A percentile compares a stretch with the other conserved stretches of the same genome.
phyloP scores from a whole-genome alignment of 2,888 invertebrate genomes.

The Enoplolaimus lenunculus region DNA sequence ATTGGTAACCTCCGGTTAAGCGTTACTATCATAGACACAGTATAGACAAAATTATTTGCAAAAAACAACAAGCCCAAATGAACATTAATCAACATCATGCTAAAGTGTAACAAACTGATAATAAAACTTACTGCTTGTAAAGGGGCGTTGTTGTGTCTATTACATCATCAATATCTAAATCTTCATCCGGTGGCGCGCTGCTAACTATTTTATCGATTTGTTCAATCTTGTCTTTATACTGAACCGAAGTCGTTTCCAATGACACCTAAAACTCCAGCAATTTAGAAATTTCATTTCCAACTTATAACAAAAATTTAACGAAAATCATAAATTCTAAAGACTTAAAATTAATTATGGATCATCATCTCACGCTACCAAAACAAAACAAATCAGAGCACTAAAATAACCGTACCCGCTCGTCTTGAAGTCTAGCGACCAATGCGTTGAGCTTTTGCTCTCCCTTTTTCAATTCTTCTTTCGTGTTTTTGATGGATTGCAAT shows the following conservation, averaged over 20 bases:
- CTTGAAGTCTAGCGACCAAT: conserved; percentile 32
- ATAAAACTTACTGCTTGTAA: conserved; percentile 75
- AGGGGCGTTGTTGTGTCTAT: conserved; percentile 88
- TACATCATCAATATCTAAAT: conserved; percentile 69
- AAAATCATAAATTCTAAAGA: no score
- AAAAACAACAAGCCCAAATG: not conserved
- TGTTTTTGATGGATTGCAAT: conserved; percentile 68
- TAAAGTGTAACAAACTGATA: no score
- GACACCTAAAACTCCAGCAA: not conserved
- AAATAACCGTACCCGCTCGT: conserved; percentile 29
- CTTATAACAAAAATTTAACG: no score
- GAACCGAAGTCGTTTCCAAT: conserved; percentile 25
- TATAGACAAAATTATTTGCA: not conserved
- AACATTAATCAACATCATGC: no score
- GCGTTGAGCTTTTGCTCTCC: conserved; percentile 32
- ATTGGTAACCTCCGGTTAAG: no score
- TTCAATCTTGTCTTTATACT: conserved; percentile 60
- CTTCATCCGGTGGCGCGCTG: conserved; percentile 49
- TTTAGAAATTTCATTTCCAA: no score
- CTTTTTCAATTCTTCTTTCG: conserved; percentile 64
- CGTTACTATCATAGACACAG: no score
- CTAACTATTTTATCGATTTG: conserved; percentile 67
- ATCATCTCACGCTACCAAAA: no score
- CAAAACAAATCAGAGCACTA: no score
- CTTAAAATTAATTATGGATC: no score